phyloP scores from a whole-genome alignment of 2,888 invertebrate genomes.

The Mythimna vitellina region DNA sequence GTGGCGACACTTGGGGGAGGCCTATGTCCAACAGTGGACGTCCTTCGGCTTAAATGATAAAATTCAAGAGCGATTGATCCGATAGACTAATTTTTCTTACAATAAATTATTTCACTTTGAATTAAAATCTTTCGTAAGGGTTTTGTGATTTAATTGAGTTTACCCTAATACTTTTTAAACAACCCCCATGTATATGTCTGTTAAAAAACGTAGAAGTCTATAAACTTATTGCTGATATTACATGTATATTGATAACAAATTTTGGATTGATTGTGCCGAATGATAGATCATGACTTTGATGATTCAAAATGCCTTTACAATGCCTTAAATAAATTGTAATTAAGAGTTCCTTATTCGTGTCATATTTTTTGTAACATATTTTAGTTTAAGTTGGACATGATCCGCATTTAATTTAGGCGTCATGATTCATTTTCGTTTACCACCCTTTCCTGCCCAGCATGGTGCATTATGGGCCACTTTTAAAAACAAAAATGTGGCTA shows the following conservation, averaged over 20 bases:
- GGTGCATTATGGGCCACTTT: neutral
- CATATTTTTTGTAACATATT: slow-evolving; percentile 3
- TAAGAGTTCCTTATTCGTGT: slow-evolving; percentile 7
- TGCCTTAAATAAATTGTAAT: neutral
- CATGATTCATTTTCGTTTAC: neutral
- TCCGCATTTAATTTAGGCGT: neutral
- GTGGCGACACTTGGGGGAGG: no score
- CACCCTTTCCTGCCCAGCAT: neutral
- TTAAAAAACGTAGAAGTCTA: slow-evolving; percentile 52
- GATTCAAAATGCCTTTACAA: neutral
- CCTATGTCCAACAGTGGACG: no score
- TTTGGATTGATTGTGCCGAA: slow-evolving; percentile 46
- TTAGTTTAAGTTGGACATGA: neutral
- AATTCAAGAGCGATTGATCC: neutral
- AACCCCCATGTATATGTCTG: slow-evolving; percentile 51
- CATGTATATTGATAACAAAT: slow-evolving; percentile 44
- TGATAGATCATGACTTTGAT: neutral
- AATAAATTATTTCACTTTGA: neutral
- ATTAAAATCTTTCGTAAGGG: neutral
- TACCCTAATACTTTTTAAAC: slow-evolving; percentile 32
- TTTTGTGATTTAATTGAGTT: neutral
- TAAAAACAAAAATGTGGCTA: neutral
- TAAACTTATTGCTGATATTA: slow-evolving; percentile 60
- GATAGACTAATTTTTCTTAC: neutral
- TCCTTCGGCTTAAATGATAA: no score